These are phyloP conservation scores for Encarsia formosa DNA, from an alignment of 2,888 invertebrate species.

Conservation along the genomic window DNA sequence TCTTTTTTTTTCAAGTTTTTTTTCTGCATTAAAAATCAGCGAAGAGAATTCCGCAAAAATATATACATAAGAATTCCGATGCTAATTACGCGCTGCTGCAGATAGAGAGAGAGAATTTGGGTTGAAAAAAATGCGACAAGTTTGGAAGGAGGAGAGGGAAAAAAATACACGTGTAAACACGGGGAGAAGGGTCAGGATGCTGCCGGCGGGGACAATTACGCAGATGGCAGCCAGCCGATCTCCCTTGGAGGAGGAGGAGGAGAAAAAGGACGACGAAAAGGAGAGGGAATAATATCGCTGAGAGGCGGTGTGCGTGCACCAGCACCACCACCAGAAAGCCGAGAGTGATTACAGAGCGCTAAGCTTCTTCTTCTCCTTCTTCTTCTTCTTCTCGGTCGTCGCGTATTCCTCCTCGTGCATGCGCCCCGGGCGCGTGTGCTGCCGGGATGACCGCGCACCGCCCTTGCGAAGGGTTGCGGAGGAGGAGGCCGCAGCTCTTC, in stretches of 20 bases:
- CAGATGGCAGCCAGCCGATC: conserved; percentile 50
- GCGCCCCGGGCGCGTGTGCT: too few species aligned
- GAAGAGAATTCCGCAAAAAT: too few species aligned
- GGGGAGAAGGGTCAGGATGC: conserved; percentile 34
- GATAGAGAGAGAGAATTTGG: not conserved
- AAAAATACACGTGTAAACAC: conserved; percentile 6
- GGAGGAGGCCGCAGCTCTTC: conserved; percentile 32
- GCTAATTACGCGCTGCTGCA: conserved; percentile 5
- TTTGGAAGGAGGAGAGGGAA: not conserved
- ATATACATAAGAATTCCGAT: too few species aligned
- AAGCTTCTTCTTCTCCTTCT: too few species aligned
- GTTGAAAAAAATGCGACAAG: not conserved
- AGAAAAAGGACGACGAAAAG: too few species aligned
- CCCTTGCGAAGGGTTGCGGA: conserved; percentile 5
- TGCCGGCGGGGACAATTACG: conserved; percentile 52
- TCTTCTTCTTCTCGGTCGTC: not conserved
- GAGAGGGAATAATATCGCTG: too few species aligned
- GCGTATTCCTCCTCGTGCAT: not conserved
- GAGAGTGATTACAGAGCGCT: not conserved
- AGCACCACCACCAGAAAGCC: too few species aligned
- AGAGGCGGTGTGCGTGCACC: too few species aligned
- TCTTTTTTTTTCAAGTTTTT: too few species aligned
- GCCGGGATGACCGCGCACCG: too few species aligned
- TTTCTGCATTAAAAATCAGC: too few species aligned
- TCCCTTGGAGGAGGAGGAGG: too few species aligned